Evolutionary conservation across 2,113 vertebrate species (phyloP).

Genomic region (Isurus oxyrinchus): DNA sequence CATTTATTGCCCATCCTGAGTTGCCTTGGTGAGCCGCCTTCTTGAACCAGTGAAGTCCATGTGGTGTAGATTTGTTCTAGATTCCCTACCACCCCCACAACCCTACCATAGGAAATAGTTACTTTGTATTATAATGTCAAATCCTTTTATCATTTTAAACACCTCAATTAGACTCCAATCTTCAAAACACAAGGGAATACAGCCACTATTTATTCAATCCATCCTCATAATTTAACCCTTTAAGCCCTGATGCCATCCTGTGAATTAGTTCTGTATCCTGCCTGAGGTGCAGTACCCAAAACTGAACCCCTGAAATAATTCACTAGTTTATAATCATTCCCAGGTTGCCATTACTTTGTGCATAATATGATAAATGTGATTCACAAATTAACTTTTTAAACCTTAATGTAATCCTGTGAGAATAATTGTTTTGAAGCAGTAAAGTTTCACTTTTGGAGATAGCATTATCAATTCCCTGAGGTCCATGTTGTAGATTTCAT

Average conservation of each 20-base stretch:
- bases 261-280: not conserved
- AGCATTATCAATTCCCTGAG: not conserved
- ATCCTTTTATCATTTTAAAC: not conserved
- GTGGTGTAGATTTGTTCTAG: not conserved
- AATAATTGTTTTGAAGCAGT: not conserved
- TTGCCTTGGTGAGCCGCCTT: too few relatives aligned
- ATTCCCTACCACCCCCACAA: slow-evolving; percentile 13
- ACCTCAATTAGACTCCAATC: not conserved
- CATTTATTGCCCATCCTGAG: too few relatives aligned
- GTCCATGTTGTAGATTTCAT: not conserved
- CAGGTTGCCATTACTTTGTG: not conserved
- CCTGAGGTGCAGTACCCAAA: not conserved
- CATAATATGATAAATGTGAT: not conserved
- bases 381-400: not conserved
- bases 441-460: not conserved
- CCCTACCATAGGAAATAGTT: not conserved
- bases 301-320: not conserved
- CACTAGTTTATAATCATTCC: not conserved
- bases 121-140: not conserved
- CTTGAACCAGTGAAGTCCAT: too few relatives aligned
- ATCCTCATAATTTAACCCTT: not conserved
- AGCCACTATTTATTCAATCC: not conserved
- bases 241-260: not conserved
- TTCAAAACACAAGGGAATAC: not conserved
- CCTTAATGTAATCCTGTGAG: not conserved